Base-by-base conservation (phyloP, 2,888 invertebrate species). In the Sturmia bella region DNA sequence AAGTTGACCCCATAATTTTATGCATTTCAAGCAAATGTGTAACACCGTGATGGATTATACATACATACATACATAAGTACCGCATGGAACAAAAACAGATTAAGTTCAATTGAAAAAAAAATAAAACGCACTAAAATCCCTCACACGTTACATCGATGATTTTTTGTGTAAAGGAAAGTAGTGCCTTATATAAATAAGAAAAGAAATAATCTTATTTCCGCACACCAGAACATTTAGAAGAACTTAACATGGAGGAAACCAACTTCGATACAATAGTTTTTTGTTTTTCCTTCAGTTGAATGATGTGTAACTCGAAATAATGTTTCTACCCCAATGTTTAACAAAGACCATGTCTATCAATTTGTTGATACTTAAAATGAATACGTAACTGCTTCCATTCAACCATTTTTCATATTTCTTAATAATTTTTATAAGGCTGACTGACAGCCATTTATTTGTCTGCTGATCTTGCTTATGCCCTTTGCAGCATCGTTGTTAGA, bases 381-480 rank as follows among this genome's bases (percentile, higher is more conserved):
- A 32, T 32, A 32, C 32, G 45, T 45, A 15, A n/a, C 15, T 59
- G 24, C 43, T 2, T 41, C 24, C 24, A 56, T n/a, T 50, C 48
- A 64, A 54, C 57, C 5, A 21, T 50, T 72, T 52, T 78, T 59
- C 43, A 48, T 57, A 56, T 45, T 77, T 56, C 63, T 50, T 57
- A 72, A 43, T 37, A 52, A 41, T 27, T 64, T 63, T 52, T 52
- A 12, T 52, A 12, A 43, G 13, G 2, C 1, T 41, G 39, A 45
- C 59, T 41, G 41, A 59, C 24, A 41, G 64, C 54, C 69, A 21
- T 45, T 37, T 24, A 63, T 41, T 32, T 4, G 24, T 56, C 39
- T 66, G 50, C 43, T 78, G 77, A 72, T 78, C 72, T 72, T 78
- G 66, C 45, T 21, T 57, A 72, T 78, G 78, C 78, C 72, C 78